Percentiles rank a stretch among this genome's conserved stretches.
Evolutionary conservation across 2,113 vertebrate species (phyloP).

Genomic region (Megatriorchis doriae): DNA sequence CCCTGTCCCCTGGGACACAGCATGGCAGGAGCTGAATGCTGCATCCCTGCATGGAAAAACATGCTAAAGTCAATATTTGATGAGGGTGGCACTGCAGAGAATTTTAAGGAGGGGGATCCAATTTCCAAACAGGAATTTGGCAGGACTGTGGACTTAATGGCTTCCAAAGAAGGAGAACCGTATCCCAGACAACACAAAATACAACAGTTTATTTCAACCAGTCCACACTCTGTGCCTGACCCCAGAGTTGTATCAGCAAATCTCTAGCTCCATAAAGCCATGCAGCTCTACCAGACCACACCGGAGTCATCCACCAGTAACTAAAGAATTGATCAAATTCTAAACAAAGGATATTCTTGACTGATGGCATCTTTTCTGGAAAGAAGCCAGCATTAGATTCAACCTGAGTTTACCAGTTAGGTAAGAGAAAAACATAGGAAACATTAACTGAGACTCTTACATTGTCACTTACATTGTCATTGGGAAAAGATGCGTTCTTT

Average conservation of each 20-base stretch:
- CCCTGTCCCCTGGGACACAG: neutral
- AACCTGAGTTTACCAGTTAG: neutral
- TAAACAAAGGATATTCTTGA: neutral
- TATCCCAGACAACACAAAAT: neutral
- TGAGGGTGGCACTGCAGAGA: neutral
- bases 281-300: neutral
- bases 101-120: neutral
- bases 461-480: no score
- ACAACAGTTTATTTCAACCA: accelerated
- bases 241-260: neutral
- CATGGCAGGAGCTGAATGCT: neutral
- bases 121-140: neutral
- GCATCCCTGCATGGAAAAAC: no score
- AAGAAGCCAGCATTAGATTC: neutral
- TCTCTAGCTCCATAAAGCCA: neutral
- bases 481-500: neutral
- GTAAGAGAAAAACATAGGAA: neutral
- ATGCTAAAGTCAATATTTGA: neutral
- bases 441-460: neutral
- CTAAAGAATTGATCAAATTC: neutral
- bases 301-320: neutral
- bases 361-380: neutral
- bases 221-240: no score
- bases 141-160: neutral
- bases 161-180: neutral